Percentiles rank a stretch among this genome's conserved stretches.
These are phyloP conservation scores for Heliconius hewitsoni DNA, from an alignment of 1,140 invertebrate species.

Conservation along the genomic window DNA sequence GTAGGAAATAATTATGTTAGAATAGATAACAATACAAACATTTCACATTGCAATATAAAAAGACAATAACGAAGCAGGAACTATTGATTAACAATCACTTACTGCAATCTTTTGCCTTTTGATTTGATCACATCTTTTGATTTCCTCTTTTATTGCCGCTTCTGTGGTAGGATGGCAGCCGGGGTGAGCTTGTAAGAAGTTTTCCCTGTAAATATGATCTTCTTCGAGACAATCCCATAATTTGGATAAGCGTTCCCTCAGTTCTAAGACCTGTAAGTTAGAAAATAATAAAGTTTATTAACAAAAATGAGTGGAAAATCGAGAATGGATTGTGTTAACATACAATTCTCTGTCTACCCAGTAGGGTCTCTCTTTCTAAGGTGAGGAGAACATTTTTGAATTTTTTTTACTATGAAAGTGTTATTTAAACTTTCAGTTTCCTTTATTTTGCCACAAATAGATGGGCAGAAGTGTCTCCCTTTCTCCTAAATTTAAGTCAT, in stretches of 20 bases:
- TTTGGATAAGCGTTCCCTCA: constrained; percentile 80
- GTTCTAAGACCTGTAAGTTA: constrained; percentile 63
- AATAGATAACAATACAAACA: neutral
- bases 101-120: constrained; percentile 74
- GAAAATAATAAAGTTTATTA: neutral
- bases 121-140: constrained; percentile 68
- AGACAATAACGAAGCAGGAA: constrained; percentile 4
- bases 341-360: no score
- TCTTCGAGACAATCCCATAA: constrained; percentile 86
- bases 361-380: no score
- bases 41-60: neutral
- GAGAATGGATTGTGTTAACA: no score
- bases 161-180: constrained; percentile 68
- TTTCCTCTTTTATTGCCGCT: constrained; percentile 68
- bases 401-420: no score
- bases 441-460: no score
- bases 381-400: no score
- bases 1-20: neutral
- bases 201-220: constrained; percentile 74
- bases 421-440: no score
- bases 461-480: no score
- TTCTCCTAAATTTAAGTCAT: no score
- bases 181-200: constrained; percentile 67
- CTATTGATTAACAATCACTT: constrained; percentile 24
- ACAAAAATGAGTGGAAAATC: no score